phyloP scores from a whole-genome alignment of 2,797 vertebrate genomes.

The Florisuga fusca region DNA sequence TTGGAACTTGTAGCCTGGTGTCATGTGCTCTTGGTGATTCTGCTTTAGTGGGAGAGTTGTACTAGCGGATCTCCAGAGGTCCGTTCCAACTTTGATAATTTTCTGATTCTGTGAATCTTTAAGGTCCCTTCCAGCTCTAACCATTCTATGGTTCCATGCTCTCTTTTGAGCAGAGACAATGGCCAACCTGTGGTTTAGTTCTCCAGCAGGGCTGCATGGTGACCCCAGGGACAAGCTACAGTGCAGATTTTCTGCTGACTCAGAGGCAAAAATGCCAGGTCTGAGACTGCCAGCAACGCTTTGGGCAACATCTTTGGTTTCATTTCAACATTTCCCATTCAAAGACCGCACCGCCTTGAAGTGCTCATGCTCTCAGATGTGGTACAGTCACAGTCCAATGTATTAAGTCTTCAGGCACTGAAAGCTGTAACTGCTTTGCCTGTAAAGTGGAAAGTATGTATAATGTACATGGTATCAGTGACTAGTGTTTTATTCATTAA shows the following conservation, averaged over 20 bases:
- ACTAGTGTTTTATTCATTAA: conserved; percentile 72
- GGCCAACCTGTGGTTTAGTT: background rate
- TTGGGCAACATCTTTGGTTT: background rate
- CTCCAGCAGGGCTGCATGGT: background rate
- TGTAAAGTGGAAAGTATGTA: conserved; percentile 53
- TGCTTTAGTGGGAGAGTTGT: no score
- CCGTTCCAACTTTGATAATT: no score
- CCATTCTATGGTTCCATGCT: no score
- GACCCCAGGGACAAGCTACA: background rate
- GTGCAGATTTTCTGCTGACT: conserved; percentile 17
- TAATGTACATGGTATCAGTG: conserved; percentile 41
- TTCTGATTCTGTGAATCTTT: no score
- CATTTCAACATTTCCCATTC: background rate
- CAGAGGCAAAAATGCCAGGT: background rate
- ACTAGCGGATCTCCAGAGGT: no score
- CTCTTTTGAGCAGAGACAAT: background rate
- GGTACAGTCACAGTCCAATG: background rate
- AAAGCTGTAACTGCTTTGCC: conserved; percentile 41
- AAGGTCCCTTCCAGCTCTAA: no score
- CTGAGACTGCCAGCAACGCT: background rate
- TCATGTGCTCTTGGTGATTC: no score
- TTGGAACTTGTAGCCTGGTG: no score
- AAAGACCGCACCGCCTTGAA: background rate
- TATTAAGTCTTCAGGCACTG: conserved; percentile 29
- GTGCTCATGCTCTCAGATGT: conserved; percentile 10